Evolutionary conservation across 2,797 vertebrate species (phyloP).

Genomic region (Gobio occitaniae): DNA sequence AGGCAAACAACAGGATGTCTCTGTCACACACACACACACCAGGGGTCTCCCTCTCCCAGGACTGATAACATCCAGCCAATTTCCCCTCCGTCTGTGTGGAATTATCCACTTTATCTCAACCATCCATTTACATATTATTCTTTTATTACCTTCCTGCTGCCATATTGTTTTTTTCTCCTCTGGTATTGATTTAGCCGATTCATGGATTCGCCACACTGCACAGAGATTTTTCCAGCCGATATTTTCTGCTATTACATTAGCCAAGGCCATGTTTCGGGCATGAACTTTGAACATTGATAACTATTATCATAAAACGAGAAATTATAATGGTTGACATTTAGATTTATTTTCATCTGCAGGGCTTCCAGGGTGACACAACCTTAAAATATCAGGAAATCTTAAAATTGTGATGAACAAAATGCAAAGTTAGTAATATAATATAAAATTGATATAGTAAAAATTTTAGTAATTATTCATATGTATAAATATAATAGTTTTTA

Average conservation of each 20-base stretch:
- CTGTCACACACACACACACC: slow-evolving; percentile 49
- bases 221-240: slow-evolving; percentile 20
- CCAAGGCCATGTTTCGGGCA: neutral
- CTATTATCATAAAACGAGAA: neutral
- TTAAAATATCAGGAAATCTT: neutral
- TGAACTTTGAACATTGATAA: neutral
- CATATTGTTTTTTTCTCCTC: slow-evolving; percentile 30
- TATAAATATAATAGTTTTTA: neutral
- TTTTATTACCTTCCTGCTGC: slow-evolving; percentile 42
- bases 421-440: neutral
- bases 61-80: slow-evolving; percentile 78
- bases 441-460: neutral
- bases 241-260: neutral
- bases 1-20: slow-evolving; percentile 63
- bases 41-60: slow-evolving; percentile 62
- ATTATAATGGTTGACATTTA: neutral
- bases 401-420: neutral
- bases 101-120: slow-evolving; percentile 66
- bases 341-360: neutral
- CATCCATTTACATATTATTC: slow-evolving; percentile 44
- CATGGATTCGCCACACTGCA: neutral
- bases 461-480: neutral
- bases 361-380: neutral
- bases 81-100: slow-evolving; percentile 68
- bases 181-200: slow-evolving; percentile 44